phyloP scores from a whole-genome alignment of 2,797 vertebrate genomes.

The Taeniopygia guttata region DNA sequence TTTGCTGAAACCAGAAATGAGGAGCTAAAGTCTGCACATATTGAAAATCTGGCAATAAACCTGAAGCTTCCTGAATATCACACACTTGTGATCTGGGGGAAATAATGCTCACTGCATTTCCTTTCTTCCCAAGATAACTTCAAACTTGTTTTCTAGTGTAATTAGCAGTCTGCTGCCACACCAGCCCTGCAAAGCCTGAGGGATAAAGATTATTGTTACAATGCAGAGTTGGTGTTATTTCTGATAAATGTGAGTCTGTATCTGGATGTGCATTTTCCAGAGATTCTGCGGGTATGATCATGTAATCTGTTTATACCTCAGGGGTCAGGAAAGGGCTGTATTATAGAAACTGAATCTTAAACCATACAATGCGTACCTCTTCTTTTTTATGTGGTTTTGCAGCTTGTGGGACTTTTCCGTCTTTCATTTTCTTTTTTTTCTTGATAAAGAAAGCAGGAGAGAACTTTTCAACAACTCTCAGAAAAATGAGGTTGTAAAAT shows the following conservation, averaged over 20 bases:
- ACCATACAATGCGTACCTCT: background rate
- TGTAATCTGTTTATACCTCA: background rate
- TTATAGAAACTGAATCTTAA: background rate
- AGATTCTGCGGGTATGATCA: background rate
- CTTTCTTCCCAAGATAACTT: background rate
- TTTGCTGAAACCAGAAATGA: background rate
- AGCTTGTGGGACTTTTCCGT: background rate
- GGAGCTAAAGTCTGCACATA: background rate
- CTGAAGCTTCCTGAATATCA: background rate
- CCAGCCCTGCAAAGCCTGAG: background rate
- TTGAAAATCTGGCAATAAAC: background rate
- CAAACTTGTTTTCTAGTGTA: background rate
- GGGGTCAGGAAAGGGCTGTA: background rate
- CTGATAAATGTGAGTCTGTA: background rate
- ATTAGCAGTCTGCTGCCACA: background rate
- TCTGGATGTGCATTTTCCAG: background rate
- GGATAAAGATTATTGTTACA: background rate
- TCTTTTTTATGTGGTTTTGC: background rate
- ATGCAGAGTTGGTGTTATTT: background rate
- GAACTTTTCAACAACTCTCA: background rate
- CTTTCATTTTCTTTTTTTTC: background rate
- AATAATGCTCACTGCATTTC: background rate
- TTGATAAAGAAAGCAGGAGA: background rate
- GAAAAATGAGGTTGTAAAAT: background rate
- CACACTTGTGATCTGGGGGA: rapidly evolving